Evolutionary conservation across 92 coral and sea anemone genomes (phyloP), one percentile per base, ranked within the genome.

Genomic region (Paramuricea clavata): DNA sequence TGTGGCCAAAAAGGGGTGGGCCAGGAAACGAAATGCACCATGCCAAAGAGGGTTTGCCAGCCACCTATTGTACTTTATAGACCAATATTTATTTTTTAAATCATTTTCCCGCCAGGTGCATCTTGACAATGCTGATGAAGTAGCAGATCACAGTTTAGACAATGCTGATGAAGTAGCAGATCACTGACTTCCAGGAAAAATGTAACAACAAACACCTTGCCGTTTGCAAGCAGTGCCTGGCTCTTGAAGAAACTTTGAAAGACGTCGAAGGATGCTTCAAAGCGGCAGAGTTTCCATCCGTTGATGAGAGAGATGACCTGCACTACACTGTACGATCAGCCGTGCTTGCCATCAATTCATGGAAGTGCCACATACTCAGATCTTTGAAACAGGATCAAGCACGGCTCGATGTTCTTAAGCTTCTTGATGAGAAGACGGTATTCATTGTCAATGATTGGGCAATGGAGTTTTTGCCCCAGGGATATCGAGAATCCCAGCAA

Each of bases 401-500:
- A 28, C 87, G 90, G 6, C 78, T 76, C 11, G 87, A 80, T 36
- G 27, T 70, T 35, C 33, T 85, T 4, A 49, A 85, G 8, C 39
- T 11, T 25, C 86, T 89, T 0, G 87, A 85, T 69, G 78, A 86
- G n/a, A 52, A 19, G 23, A 39, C 90, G 17, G 87, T 80, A 7
- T 87, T 87, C 19, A 88, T 90, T 21, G 83, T 85, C 43, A 86
- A 89, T 70, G 93, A 87, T 57, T 84, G 88, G 88, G 88, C 88
- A 33, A 73, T 84, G 88, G 70, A 84, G 88, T 84, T 81, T 65
- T 72, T 92, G 81, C 93, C 91, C 72, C 36, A 86, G 49, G 89
- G 85, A 72, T 89, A 49, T 64, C 81, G 93, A 76, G 91, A 92
- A 56, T 89, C 91, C 68, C 93, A 92, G 59, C 73, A 56, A 71